Conservation (phyloP, 2,113 vertebrate genomes). For the Channa argus region DNA sequence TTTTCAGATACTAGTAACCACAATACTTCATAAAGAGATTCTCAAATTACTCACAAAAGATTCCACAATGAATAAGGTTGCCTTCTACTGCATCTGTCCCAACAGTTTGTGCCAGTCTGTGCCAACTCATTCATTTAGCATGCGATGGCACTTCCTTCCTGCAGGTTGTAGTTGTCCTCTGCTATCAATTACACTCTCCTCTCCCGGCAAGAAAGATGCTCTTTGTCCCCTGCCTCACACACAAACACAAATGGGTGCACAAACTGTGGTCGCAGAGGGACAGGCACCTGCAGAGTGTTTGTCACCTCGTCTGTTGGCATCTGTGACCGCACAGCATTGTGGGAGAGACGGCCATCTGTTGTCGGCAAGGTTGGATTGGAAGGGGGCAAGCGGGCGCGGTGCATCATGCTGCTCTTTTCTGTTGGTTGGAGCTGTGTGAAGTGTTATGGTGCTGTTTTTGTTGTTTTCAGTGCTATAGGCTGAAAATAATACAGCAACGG, state of each 20-base stretch:
- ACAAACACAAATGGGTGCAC: background rate
- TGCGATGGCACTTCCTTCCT: constrained; percentile 68
- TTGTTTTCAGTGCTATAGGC: constrained; percentile 16
- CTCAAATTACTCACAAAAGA: constrained; percentile 19
- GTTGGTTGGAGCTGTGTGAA: constrained; percentile 56
- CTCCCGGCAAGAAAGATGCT: constrained; percentile 68
- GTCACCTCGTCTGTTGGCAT: constrained; percentile 80
- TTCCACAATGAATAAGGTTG: constrained; percentile 43
- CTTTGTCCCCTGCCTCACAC: constrained; percentile 57
- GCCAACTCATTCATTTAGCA: constrained; percentile 69
- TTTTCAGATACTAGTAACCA: constrained; percentile 4
- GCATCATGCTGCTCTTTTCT: constrained; percentile 75
- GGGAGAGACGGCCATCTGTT: constrained; percentile 80
- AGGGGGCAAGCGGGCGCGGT: constrained; percentile 60
- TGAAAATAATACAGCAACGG: constrained; percentile 4
- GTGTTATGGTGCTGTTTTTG: constrained; percentile 33
- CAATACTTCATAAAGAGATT: background rate
- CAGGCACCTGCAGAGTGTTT: constrained; percentile 82
- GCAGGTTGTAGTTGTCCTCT: constrained; percentile 76
- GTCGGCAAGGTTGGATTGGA: constrained; percentile 66
- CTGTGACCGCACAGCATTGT: constrained; percentile 75
- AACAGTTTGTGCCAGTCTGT: constrained; percentile 57
- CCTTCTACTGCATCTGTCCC: constrained; percentile 54
- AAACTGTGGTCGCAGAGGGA: constrained; percentile 61
- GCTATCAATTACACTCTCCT: constrained; percentile 74